phyloP scores from a whole-genome alignment of 1,140 invertebrate genomes.

The Trichonephila inaurata region DNA sequence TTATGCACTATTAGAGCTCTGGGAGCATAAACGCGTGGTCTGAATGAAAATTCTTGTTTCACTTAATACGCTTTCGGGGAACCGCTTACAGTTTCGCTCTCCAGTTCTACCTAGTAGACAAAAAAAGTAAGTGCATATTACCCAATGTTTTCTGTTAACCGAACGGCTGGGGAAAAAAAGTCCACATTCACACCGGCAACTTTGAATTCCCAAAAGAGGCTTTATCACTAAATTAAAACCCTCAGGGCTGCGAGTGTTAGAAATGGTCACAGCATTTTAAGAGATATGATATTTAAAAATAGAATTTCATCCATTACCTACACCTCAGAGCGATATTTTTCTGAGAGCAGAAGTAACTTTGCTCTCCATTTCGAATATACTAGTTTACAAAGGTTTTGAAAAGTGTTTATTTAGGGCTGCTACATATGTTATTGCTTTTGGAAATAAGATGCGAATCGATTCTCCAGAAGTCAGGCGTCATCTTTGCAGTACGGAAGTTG shows the following conservation, averaged over 20 bases:
- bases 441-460: constrained; percentile 17
- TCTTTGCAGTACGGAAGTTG: neutral
- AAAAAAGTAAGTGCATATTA: neutral
- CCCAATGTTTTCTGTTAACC: neutral
- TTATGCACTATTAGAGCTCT: no score
- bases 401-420: constrained; percentile 63
- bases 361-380: neutral
- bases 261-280: constrained; percentile 25
- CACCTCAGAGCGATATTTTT: constrained; percentile 8
- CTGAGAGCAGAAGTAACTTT: neutral
- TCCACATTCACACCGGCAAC: neutral
- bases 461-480: neutral
- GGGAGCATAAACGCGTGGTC: no score
- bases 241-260: constrained; percentile 15
- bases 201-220: neutral
- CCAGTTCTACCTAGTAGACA: neutral
- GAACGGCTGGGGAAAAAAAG: neutral
- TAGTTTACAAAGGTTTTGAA: neutral
- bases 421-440: constrained; percentile 18
- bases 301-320: constrained; percentile 14
- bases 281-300: constrained; percentile 37
- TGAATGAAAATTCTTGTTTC: neutral
- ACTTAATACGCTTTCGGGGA: neutral
- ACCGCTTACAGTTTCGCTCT: no score
- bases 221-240: constrained; percentile 30